These are phyloP conservation scores for Argentina silus DNA, from an alignment of 2,797 vertebrate species.

Conservation along the genomic window DNA sequence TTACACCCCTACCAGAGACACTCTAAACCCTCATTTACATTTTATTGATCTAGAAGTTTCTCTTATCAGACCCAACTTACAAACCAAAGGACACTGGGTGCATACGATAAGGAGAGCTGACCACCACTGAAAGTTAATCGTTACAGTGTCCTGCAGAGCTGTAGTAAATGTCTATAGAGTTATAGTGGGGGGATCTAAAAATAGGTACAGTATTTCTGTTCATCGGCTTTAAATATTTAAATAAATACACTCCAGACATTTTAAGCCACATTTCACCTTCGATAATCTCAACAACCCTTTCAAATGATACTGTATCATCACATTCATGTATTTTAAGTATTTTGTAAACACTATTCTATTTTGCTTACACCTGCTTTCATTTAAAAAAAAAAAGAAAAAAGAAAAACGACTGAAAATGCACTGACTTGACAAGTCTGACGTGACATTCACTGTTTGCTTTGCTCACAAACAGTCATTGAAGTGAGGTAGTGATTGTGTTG, in stretches of 20 bases:
- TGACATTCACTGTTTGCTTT: too few species aligned
- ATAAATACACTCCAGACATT: not conserved
- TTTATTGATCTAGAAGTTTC: not conserved
- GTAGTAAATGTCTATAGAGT: too few species aligned
- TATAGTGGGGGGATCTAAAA: too few species aligned
- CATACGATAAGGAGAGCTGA: not conserved
- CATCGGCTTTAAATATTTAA: not conserved
- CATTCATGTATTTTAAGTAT: too few species aligned
- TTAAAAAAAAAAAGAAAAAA: too few species aligned
- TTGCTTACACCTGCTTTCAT: too few species aligned
- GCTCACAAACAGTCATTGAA: too few species aligned
- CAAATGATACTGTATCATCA: too few species aligned
- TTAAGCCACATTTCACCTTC: not conserved
- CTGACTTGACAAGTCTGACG: too few species aligned
- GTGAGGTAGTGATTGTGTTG: not conserved
- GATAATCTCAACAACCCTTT: not conserved
- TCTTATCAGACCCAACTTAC: conserved; percentile 5
- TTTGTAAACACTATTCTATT: too few species aligned
- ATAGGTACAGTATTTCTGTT: not conserved
- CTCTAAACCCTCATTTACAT: conserved; percentile 2
- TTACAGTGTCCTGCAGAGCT: too few species aligned
- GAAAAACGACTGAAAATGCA: too few species aligned
- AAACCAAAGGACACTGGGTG: not conserved
- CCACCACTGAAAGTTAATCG: not conserved
- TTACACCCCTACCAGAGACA: not conserved